Evolutionary conservation across 2,797 vertebrate species (phyloP), one percentile per base, ranked within the genome.

Genomic region (Gallinago solitaria): DNA sequence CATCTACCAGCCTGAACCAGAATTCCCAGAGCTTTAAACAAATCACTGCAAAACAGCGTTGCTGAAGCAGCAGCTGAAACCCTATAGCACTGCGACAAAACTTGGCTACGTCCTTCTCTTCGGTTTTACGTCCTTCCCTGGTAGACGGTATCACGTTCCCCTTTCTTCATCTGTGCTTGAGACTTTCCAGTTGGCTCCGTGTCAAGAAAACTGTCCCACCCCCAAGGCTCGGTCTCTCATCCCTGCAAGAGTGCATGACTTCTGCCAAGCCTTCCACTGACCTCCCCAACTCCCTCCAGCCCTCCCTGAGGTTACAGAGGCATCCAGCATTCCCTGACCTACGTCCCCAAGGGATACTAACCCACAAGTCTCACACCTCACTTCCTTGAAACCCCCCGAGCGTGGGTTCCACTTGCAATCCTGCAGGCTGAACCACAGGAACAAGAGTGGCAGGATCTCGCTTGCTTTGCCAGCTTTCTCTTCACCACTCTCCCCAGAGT

Each of bases 61-160:
- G 90, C 87, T 69, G 81, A 88, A 83, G 88, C 83, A 83, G 87
- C 88, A 87, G 83, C 68, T 95, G 94, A 91, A 96, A 94, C 70
- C 48, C 67, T 45, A 86, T 17, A 94, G 77, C n/a, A 11, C 80
- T 24, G 54, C 3, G 0, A 78, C 59, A 60, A 14, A 70, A 83
- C 85, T 73, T 65, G 79, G 89, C 65, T 51, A 27, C 2, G 1
- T 73, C 83, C 54, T 85, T 15, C 89, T 39, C 83, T 32, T 14
- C 2, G 20, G n/a, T 39, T 80, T 64, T 87, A 74, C 16, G 4
- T 87, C 54, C 59, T 83, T 64, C 75, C 64, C 64, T 78, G 69
- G 87, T 88, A 89, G 79, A 33, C 0, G 0, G 60, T 51, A 89
- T 95, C 83, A 16, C 80, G 32, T 95, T 90, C 71, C 81, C 77